Conservation (phyloP, 2,888 invertebrate species). For the Ectropis crepuscularia region DNA sequence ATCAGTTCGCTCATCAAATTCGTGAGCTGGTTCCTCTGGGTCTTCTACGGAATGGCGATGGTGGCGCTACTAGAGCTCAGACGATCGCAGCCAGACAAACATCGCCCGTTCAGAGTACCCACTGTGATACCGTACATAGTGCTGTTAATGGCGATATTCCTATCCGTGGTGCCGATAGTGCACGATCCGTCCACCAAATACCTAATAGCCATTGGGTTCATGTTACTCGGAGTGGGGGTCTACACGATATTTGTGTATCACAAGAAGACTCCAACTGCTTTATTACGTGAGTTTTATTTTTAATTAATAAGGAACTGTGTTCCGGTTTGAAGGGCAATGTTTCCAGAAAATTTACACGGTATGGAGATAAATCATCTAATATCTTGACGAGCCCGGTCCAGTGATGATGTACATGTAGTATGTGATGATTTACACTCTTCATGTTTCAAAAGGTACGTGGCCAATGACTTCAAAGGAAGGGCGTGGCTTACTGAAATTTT, state of each 20-base stretch:
- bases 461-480: no score
- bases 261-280: conserved; percentile 85
- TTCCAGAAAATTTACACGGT: no score
- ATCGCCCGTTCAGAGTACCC: conserved; percentile 90
- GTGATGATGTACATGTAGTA: no score
- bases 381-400: no score
- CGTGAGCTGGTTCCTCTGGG: conserved; percentile 94
- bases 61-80: conserved; percentile 90
- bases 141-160: conserved; percentile 87
- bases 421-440: no score
- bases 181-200: conserved; percentile 91
- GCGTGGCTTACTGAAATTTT: no score
- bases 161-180: conserved; percentile 90
- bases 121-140: conserved; percentile 90
- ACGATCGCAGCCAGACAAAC: conserved; percentile 87
- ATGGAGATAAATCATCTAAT: no score
- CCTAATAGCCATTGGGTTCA: conserved; percentile 89
- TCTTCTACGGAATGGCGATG: conserved; percentile 94
- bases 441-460: no score
- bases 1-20: conserved; percentile 92
- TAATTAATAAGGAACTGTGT: no score
- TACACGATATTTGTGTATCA: conserved; percentile 91
- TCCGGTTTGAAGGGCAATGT: no score
- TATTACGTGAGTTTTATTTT: conserved; percentile 83
- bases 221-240: conserved; percentile 87